Percentiles rank a stretch among this genome's conserved stretches.
phyloP scores from a whole-genome alignment of 2,113 vertebrate species.

The Sciurus niger region DNA sequence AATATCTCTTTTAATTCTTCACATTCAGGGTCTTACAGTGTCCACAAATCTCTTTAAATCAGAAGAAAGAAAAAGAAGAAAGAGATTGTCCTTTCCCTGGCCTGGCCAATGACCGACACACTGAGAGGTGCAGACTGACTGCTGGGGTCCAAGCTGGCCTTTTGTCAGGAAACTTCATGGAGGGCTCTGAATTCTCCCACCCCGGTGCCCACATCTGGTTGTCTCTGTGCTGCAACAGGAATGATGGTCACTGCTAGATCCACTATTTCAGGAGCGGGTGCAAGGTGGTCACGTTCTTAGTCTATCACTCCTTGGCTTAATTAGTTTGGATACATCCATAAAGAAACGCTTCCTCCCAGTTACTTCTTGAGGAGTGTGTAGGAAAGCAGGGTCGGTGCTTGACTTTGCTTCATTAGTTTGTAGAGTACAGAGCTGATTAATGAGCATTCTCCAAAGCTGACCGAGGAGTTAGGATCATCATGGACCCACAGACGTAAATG shows the following conservation, averaged over 20 bases:
- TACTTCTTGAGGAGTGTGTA: background rate
- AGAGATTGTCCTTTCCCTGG: background rate
- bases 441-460: background rate
- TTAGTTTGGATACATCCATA: background rate
- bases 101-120: fast-evolving
- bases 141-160: fast-evolving
- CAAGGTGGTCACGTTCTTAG: too few relatives aligned
- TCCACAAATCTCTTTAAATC: background rate
- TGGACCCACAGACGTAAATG: background rate
- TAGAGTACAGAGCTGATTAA: background rate
- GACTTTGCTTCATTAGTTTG: background rate
- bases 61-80: background rate
- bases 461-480: background rate
- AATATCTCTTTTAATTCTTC: background rate
- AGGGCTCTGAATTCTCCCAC: fast-evolving
- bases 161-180: fast-evolving
- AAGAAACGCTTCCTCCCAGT: background rate
- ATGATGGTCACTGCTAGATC: fast-evolving
- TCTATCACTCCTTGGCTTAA: too few relatives aligned
- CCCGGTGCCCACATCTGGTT: fast-evolving
- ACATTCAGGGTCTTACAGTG: background rate
- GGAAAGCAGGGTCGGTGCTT: background rate
- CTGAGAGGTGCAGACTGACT: fast-evolving
- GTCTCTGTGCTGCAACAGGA: background rate
- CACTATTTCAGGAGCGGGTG: fast-evolving